phyloP scores from a whole-genome alignment of 2,888 invertebrate genomes.

The Callinectes sapidus region DNA sequence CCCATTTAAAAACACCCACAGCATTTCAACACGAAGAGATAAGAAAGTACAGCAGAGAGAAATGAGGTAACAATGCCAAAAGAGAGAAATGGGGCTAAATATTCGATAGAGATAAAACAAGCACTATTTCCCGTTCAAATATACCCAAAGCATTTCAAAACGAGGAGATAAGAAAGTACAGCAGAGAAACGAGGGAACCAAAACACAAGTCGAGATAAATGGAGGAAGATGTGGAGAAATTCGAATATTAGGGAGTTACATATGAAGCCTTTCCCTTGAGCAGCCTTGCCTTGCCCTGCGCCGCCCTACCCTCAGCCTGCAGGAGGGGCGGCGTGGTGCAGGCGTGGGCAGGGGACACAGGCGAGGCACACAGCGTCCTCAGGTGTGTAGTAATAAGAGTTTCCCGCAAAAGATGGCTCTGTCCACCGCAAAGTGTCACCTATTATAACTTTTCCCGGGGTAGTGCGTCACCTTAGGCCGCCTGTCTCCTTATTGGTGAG shows the following conservation, averaged over 20 bases:
- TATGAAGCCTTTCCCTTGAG: background rate
- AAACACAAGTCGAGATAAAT: background rate
- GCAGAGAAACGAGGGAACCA: background rate
- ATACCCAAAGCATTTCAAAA: no score
- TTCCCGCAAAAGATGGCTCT: slow-evolving; percentile 70
- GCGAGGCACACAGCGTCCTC: slow-evolving; percentile 25
- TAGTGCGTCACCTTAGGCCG: slow-evolving; percentile 41
- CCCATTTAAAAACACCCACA: no score
- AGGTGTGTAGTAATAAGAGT: slow-evolving; percentile 26
- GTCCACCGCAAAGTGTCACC: slow-evolving; percentile 62
- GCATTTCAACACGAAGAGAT: no score
- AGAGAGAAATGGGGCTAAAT: background rate
- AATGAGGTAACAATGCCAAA: background rate
- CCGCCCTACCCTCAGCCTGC: background rate
- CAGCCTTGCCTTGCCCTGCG: background rate
- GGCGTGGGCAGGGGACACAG: background rate
- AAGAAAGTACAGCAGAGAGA: no score
- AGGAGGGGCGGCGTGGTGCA: no score
- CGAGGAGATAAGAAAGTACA: no score
- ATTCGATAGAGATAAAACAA: no score
- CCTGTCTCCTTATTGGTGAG: background rate
- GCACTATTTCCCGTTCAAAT: no score
- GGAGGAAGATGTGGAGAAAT: background rate
- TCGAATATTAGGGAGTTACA: background rate
- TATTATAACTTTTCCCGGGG: slow-evolving; percentile 54